A percentile compares a stretch with the other conserved stretches of the same genome.
Evolutionary conservation across 2,113 vertebrate genomes (phyloP).

Genomic region (Upupa epops): DNA sequence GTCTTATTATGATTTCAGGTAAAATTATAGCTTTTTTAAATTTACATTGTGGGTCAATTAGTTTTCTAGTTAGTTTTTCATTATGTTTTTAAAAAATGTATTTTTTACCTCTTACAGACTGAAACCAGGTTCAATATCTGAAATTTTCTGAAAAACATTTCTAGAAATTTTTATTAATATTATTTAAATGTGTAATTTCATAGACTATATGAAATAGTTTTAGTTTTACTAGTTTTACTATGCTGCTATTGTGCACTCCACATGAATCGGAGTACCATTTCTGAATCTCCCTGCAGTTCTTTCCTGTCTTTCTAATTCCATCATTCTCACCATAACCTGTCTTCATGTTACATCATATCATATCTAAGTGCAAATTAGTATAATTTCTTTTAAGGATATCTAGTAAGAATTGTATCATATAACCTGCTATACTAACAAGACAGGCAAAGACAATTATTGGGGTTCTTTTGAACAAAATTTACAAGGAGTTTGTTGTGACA

Average conservation of each 20-base stretch:
- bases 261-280: background rate
- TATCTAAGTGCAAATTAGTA: background rate
- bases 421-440: background rate
- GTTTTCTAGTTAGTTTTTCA: background rate
- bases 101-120: background rate
- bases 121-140: fast-evolving
- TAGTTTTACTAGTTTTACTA: background rate
- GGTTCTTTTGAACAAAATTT: background rate
- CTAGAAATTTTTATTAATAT: background rate
- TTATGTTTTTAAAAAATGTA: background rate
- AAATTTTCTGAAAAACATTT: background rate
- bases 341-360: background rate
- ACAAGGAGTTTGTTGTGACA: background rate
- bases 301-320: background rate
- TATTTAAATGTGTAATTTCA: background rate
- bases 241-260: background rate
- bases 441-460: background rate
- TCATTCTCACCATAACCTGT: background rate
- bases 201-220: too few species aligned
- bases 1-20: background rate
- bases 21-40: background rate
- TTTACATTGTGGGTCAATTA: background rate
- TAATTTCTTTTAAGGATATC: background rate
- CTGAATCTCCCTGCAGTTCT: background rate
- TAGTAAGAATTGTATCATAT: background rate